Evolutionary conservation across 2,797 vertebrate species (phyloP), one percentile per base, ranked within the genome.

Genomic region (Crocodylus rhombifer): DNA sequence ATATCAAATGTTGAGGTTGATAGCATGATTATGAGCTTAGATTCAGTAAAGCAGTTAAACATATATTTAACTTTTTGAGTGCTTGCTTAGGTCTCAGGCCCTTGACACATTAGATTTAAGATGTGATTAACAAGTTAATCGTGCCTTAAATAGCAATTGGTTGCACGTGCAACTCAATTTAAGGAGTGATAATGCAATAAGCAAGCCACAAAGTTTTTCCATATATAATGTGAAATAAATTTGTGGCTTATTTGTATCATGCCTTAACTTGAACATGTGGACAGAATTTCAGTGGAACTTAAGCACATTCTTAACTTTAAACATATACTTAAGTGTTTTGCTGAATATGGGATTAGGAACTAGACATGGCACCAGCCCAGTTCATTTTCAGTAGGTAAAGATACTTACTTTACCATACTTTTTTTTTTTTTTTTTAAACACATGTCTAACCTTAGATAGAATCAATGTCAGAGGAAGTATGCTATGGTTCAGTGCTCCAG

Each of bases 381-480:
- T 21, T 69, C 30, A 36, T 69, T 21, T 36, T 21, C 8, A 42
- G 18, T 42, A 42, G 21, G 20, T 69, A 36, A 69, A 69, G 65
- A 13, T 69, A 69, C 67, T 21, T 69, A 8, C 21, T 36, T 51
- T 51, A 25, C 15, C 42, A 42, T 33, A 71, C 36, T 30, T 65
- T 79, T 84, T 51, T 30, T 30, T 51, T 30, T 30, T 30, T 30
- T 87, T 11, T 18, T 81, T 55, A 42, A 91, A 62, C 84, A 58
- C 78, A 73, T 16, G 61, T 65, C 42, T 83, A 87, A 74, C 13
- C 51, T 88, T 64, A 80, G 51, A 77, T 64, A 30, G 71, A 95
- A 89, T 92, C 90, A 90, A 75, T 93, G 94, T 76, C 92, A 87
- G 89, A 94, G 93, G 80, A 93, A 93, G 87, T 33, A 56, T 36